A percentile compares a stretch with the other conserved stretches of the same genome.
Conservation (phyloP, 2,113 vertebrate species). For the Grammomys dolichurus region DNA sequence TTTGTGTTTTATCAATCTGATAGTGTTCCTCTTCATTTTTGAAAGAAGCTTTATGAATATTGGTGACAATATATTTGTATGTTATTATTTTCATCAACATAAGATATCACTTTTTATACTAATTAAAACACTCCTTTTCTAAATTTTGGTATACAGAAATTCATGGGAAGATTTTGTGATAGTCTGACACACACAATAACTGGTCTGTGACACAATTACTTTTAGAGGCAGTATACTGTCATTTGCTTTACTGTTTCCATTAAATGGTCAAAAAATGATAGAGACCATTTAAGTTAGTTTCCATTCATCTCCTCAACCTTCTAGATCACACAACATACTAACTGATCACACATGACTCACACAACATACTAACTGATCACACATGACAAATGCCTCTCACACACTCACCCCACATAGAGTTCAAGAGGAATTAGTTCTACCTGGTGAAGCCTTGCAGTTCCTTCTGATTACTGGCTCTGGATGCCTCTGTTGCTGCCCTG, state of each 20-base stretch:
- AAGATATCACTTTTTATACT: background rate
- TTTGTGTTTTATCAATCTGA: background rate
- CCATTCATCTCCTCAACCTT: background rate
- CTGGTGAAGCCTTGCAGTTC: background rate
- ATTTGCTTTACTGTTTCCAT: background rate
- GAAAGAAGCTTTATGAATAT: background rate
- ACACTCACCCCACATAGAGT: background rate
- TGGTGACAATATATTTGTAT: background rate
- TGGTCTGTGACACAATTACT: background rate
- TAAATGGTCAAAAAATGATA: background rate
- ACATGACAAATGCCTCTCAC: background rate
- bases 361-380: background rate
- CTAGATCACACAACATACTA: background rate
- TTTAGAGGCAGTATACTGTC: background rate
- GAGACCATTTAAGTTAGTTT: background rate
- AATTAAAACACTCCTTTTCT: too few species aligned
- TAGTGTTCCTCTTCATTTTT: background rate
- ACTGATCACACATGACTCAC: too few species aligned
- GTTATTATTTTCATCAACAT: background rate
- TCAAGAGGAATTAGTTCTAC: background rate
- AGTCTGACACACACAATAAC: too few species aligned
- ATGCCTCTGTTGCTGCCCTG: background rate
- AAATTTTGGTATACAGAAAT: background rate
- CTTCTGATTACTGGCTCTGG: background rate
- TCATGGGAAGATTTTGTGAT: background rate